Evolutionary conservation across 1,140 invertebrate species (phyloP), one percentile per base, ranked within the genome.

Genomic region (Ptiloglossa arizonensis): DNA sequence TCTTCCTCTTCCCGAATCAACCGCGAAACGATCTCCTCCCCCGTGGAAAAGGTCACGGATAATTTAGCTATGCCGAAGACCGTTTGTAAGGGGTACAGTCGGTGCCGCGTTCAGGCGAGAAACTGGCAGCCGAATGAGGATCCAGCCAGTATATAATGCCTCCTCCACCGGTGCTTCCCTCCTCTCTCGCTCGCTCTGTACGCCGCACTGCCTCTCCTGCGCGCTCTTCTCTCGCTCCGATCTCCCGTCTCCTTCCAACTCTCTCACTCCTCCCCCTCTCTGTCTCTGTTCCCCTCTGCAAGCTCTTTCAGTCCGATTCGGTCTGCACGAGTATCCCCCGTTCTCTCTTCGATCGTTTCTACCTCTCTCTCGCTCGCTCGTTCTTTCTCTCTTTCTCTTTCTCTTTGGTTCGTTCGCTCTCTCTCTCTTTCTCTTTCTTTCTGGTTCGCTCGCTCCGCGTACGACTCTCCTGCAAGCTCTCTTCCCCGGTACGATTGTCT

Each of bases 81-180:
- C 41, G 44, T 9, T n/a, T 1, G n/a, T n/a, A 19, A 8, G 38
- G 35, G 27, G 19, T 62, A 44, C 22, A 48, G 56, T 72, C 63
- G 27, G 13, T 64, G 63, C 70, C 80, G 70, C 75, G 82, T 84
- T 69, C 87, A 81, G 73, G 60, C 80, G 79, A 88, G 83, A 87
- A 81, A 90, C 88, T 89, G 88, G 79, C 86, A 78, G 80, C 76
- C 80, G 83, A 78, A 86, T 69, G 68, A 83, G 70, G 72, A 85
- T 86, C 79, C 83, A 81, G 83, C 77, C 73, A 44, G 85, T 86
- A 86, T 86, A 86, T 86, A 86, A 85, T 80, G 70, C 81, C 70
- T 82, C 83, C 83, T 85, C 83, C 77, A 80, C 70, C 80, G 77
- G 60, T 76, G 72, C 64, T 63, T 60, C 59, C 78, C 67, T 60